A percentile compares a stretch with the other conserved stretches of the same genome.
These are phyloP conservation scores for Lasioglossum villosulum DNA, from an alignment of 2,888 invertebrate genomes.

Conservation along the genomic window DNA sequence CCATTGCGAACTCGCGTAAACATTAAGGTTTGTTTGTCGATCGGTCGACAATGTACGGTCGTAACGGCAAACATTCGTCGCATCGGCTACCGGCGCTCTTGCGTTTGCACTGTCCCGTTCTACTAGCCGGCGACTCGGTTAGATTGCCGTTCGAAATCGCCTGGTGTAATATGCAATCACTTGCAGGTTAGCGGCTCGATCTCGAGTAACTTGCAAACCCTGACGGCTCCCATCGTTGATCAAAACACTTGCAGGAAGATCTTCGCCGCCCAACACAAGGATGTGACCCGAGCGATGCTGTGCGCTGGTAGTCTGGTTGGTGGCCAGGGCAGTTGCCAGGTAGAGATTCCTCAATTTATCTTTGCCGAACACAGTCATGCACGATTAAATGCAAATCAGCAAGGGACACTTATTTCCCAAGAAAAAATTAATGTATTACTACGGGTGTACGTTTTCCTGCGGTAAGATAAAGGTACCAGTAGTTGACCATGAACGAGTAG, in stretches of 20 bases:
- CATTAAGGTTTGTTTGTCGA: slow-evolving; percentile 60
- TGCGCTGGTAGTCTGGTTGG: slow-evolving; percentile 74
- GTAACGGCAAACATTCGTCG: slow-evolving; percentile 49
- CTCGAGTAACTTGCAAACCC: slow-evolving; percentile 35
- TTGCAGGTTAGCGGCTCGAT: slow-evolving; percentile 45
- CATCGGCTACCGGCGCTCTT: background rate
- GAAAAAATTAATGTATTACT: no score
- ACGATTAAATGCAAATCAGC: background rate
- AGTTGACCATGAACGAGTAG: no score
- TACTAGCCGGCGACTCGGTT: background rate
- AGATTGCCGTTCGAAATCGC: background rate
- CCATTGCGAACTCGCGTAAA: slow-evolving; percentile 53
- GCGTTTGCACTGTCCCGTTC: slow-evolving; percentile 28
- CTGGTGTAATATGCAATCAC: slow-evolving; percentile 6
- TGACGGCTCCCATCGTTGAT: slow-evolving; percentile 83
- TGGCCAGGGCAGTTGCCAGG: slow-evolving; percentile 75
- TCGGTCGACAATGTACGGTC: slow-evolving; percentile 51
- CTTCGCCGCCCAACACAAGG: slow-evolving; percentile 76
- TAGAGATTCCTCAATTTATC: slow-evolving; percentile 14
- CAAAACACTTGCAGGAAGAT: slow-evolving; percentile 82
- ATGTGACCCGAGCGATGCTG: slow-evolving; percentile 76
- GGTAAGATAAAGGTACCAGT: no score
- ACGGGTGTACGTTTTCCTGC: no score
- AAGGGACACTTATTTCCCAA: no score
- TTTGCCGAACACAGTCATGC: background rate